These are phyloP conservation scores for Enhydra lutris DNA, from an alignment of 2,113 vertebrate species.

Conservation along the genomic window DNA sequence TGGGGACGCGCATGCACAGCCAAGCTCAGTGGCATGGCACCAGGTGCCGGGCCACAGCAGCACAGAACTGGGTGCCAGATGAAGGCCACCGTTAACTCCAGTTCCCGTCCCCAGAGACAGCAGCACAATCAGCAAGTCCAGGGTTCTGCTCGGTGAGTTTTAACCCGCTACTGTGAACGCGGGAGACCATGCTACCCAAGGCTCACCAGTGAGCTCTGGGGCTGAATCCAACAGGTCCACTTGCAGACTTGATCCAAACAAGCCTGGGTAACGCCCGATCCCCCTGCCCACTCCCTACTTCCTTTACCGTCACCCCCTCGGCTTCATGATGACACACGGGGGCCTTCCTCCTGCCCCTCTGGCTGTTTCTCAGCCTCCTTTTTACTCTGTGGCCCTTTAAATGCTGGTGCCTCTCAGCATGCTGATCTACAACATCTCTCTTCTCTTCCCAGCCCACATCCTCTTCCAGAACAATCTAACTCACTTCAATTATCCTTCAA, in stretches of 20 bases:
- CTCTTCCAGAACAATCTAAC: not conserved
- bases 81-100: not conserved
- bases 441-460: not conserved
- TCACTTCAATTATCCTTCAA: not conserved
- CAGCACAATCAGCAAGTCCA: not conserved
- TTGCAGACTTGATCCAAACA: not conserved
- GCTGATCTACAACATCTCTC: not conserved
- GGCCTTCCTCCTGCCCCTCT: not conserved
- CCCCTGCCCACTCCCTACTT: not conserved
- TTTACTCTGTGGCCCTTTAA: not conserved
- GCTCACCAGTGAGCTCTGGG: not conserved
- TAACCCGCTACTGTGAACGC: not conserved
- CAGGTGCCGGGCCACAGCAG: not conserved
- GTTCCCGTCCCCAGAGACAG: not conserved
- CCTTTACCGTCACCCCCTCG: not conserved
- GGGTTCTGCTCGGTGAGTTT: not conserved
- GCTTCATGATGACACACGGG: not conserved
- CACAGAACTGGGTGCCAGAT: no score
- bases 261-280: not conserved
- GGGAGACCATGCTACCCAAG: not conserved
- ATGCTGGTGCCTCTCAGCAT: not conserved
- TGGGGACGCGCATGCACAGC: fast-evolving
- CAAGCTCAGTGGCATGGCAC: not conserved
- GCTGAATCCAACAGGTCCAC: not conserved
- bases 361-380: not conserved